Percentiles rank a stretch among this genome's conserved stretches.
Evolutionary conservation across 2,888 invertebrate species (phyloP).

Genomic region (Cataglyphis cursor): DNA sequence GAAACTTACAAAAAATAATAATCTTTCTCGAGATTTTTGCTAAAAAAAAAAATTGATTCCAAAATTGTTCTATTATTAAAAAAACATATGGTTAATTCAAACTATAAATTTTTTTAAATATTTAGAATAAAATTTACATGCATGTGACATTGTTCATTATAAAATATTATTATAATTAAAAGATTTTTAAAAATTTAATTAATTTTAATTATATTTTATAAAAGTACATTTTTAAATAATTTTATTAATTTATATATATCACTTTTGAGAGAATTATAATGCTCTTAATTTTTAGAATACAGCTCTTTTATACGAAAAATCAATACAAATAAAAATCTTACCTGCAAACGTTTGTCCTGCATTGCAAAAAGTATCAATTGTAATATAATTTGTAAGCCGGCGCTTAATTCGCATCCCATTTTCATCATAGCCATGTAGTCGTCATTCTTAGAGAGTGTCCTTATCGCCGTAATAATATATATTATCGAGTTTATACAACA

Average conservation of each 20-base stretch:
- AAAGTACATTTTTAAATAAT: background rate
- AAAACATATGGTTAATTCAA: too few relatives aligned
- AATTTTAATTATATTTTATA: background rate
- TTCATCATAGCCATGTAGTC: slow-evolving; percentile 6
- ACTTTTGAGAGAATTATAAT: background rate
- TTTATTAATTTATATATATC: background rate
- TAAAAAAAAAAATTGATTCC: background rate
- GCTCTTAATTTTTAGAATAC: background rate
- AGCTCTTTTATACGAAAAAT: background rate
- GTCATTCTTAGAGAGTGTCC: background rate
- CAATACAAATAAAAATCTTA: slow-evolving; percentile 17
- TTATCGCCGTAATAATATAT: background rate
- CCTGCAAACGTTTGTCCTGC: slow-evolving; percentile 27
- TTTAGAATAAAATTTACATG: too few relatives aligned
- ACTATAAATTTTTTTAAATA: too few relatives aligned
- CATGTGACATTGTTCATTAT: too few relatives aligned
- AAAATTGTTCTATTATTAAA: background rate
- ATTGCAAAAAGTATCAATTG: slow-evolving; percentile 17
- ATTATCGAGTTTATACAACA: background rate
- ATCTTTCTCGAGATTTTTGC: background rate
- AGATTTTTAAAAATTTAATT: too few relatives aligned
- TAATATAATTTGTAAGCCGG: slow-evolving; percentile 2
- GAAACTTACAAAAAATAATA: background rate
- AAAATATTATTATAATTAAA: too few relatives aligned
- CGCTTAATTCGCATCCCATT: slow-evolving; percentile 34